These are phyloP conservation scores for Actinemys pallida DNA, from an alignment of 2,113 vertebrate species.

Conservation along the genomic window DNA sequence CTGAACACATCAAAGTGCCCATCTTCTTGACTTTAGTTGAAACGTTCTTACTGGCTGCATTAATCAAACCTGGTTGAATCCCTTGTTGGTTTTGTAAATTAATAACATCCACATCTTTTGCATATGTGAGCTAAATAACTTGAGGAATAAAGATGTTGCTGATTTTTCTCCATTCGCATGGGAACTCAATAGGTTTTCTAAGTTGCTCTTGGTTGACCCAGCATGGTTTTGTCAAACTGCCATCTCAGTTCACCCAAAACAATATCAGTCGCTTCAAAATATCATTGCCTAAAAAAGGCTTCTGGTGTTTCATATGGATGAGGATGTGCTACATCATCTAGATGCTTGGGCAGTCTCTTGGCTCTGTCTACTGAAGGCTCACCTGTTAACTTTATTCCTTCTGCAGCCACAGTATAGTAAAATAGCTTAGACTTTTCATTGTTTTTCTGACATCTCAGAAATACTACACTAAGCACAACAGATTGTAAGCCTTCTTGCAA, in stretches of 20 bases:
- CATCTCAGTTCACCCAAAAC: background rate
- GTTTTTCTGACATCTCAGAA: background rate
- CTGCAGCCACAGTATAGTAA: background rate
- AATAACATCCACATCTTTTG: background rate
- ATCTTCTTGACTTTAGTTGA: background rate
- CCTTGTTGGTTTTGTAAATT: background rate
- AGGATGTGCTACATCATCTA: background rate
- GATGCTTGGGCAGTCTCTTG: background rate
- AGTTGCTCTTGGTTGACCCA: background rate
- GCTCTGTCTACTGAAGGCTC: background rate
- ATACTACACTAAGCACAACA: background rate
- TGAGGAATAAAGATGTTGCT: background rate
- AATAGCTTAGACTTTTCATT: background rate
- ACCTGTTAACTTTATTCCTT: no score
- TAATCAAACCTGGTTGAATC: background rate
- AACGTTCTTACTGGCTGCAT: background rate
- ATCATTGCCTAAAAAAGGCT: background rate
- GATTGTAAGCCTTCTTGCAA: background rate
- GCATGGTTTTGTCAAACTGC: background rate
- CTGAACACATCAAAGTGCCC: background rate
- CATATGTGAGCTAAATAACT: background rate
- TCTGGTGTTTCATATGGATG: background rate
- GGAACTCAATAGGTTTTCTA: background rate
- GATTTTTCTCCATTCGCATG: background rate
- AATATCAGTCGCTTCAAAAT: background rate